Percentiles rank a stretch among this genome's conserved stretches.
Conservation (phyloP, 2,113 vertebrate genomes). For the Cyprinus carpio region DNA sequence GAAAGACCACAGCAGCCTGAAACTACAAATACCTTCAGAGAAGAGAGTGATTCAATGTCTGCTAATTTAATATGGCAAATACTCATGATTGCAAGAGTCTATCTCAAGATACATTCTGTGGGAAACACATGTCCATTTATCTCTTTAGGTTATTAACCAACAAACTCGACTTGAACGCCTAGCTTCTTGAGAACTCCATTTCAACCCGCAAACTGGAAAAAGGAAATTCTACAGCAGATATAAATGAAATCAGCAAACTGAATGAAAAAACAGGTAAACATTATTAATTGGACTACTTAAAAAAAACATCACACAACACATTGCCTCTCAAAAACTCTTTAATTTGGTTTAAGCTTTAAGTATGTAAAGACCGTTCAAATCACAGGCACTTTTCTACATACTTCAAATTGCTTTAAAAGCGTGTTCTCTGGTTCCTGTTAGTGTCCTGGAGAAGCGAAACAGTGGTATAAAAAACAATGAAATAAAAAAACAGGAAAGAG, state of each 20-base stretch:
- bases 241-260: slow-evolving; percentile 90
- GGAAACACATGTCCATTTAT: slow-evolving; percentile 42
- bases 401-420: not conserved
- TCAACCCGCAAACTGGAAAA: slow-evolving; percentile 94
- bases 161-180: slow-evolving; percentile 89
- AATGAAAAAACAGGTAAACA: slow-evolving; percentile 92
- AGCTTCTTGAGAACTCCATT: slow-evolving; percentile 92
- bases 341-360: too few species aligned
- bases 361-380: not conserved
- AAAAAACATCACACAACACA: not conserved
- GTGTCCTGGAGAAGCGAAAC: slow-evolving; percentile 90
- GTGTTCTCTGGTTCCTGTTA: slow-evolving; percentile 55
- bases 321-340: not conserved
- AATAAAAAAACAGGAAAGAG: too few species aligned
- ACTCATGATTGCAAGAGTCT: not conserved
- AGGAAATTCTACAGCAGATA: slow-evolving; percentile 91
- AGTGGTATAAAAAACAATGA: too few species aligned
- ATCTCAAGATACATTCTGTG: slow-evolving; percentile 6
- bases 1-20: not conserved
- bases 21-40: not conserved
- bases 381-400: not conserved
- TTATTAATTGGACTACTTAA: not conserved
- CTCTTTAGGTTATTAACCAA: slow-evolving; percentile 89
- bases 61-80: not conserved
- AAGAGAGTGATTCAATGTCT: not conserved